These are phyloP conservation scores for Cinclus cinclus DNA, from an alignment of 2,113 vertebrate species.

Conservation along the genomic window DNA sequence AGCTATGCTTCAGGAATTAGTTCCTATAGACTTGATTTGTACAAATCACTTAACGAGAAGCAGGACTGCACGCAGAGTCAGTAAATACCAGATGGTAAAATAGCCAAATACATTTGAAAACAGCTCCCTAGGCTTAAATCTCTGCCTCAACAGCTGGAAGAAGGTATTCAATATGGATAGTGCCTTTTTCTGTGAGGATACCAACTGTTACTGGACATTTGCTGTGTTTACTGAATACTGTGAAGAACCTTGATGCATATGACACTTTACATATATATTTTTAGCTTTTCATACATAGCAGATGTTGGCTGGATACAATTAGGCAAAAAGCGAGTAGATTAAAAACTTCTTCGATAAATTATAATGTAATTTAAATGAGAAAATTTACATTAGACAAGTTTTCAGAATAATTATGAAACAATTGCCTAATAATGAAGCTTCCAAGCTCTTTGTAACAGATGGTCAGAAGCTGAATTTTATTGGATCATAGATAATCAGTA, in stretches of 20 bases:
- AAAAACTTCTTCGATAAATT: slow-evolving; percentile 50
- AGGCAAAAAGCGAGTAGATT: slow-evolving; percentile 29
- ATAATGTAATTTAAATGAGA: slow-evolving; percentile 39
- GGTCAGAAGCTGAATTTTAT: slow-evolving; percentile 55
- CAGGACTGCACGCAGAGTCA: not conserved
- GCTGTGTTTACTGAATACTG: not conserved
- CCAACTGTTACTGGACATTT: slow-evolving; percentile 41
- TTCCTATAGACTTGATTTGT: not conserved
- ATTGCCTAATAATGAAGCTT: slow-evolving; percentile 60
- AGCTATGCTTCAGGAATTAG: not conserved
- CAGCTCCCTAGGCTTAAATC: slow-evolving; percentile 17
- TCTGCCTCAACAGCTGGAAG: slow-evolving; percentile 57
- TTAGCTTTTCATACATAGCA: slow-evolving; percentile 21
- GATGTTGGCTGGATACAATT: slow-evolving; percentile 56
- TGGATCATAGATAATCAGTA: slow-evolving; percentile 57
- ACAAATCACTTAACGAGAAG: not conserved
- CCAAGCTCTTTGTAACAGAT: slow-evolving; percentile 60
- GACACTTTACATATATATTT: not conserved
- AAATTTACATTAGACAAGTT: slow-evolving; percentile 31
- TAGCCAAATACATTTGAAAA: slow-evolving; percentile 18
- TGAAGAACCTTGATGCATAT: not conserved
- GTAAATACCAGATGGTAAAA: slow-evolving; percentile 58
- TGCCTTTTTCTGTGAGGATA: slow-evolving; percentile 19
- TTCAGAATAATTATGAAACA: slow-evolving; percentile 57
- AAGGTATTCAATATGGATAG: not conserved